These are phyloP conservation scores for Aepyceros melampus DNA, from an alignment of 2,113 vertebrate species.

Conservation along the genomic window DNA sequence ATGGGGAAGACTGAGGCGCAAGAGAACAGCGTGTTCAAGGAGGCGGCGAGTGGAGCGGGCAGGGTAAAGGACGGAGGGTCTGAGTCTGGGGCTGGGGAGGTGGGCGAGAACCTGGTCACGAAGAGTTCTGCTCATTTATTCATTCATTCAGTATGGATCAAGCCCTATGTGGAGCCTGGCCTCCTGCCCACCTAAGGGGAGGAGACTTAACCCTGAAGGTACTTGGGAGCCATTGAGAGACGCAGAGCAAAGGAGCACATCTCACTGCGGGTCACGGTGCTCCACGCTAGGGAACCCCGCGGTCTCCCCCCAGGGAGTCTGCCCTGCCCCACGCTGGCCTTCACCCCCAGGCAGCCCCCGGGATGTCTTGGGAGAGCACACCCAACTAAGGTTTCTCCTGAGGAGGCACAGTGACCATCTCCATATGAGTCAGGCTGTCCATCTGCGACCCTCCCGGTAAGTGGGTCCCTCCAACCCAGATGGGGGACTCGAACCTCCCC, in stretches of 20 bases:
- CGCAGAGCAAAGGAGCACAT: not conserved
- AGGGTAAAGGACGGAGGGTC: fast-evolving
- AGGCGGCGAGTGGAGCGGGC: fast-evolving
- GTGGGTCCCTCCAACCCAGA: not conserved
- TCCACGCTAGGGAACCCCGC: not conserved
- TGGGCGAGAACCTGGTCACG: not conserved
- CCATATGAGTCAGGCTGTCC: not conserved
- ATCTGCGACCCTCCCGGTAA: not conserved
- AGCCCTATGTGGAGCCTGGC: not conserved
- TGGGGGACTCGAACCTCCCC: not conserved
- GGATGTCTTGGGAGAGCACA: not conserved
- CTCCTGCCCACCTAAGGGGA: not conserved
- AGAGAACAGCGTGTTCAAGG: fast-evolving
- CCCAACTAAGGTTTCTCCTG: not conserved
- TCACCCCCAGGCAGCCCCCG: not conserved
- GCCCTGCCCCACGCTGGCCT: not conserved
- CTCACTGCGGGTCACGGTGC: not conserved
- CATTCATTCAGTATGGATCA: not conserved
- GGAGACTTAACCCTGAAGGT: not conserved
- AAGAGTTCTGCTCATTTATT: not conserved
- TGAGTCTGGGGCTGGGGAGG: not conserved
- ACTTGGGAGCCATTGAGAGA: not conserved
- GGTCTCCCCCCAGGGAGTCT: not conserved
- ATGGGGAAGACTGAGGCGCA: fast-evolving
- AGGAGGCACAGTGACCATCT: not conserved